Percentiles rank a stretch among this genome's conserved stretches.
Conservation (phyloP, 1,140 invertebrate genomes). For the Habropoda laboriosa region DNA sequence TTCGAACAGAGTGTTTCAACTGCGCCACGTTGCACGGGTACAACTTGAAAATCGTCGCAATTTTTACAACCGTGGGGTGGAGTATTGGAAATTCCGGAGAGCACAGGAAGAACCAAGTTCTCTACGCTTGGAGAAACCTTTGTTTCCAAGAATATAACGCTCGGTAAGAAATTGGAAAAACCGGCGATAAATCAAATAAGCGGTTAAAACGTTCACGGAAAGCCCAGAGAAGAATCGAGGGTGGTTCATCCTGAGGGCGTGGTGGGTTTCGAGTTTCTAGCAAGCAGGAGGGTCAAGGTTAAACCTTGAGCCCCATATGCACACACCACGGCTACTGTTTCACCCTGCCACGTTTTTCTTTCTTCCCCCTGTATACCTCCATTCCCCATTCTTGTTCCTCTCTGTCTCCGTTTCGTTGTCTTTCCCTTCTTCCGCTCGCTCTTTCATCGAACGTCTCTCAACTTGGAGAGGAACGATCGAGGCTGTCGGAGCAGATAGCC, state of each 20-base stretch:
- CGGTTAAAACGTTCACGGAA: conserved; percentile 37
- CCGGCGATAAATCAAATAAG: background rate
- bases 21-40: too few species aligned
- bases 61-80: too few species aligned
- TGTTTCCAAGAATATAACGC: background rate
- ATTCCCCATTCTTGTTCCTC: background rate
- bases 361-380: background rate
- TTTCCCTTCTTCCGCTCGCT: background rate
- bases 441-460: background rate
- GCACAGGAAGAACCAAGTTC: too few species aligned
- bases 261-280: conserved; percentile 42
- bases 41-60: too few species aligned
- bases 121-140: too few species aligned
- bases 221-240: conserved; percentile 10
- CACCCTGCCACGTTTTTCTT: conserved; percentile 9
- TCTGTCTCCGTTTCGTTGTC: background rate
- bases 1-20: too few species aligned
- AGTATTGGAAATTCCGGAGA: too few species aligned
- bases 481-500: conserved; percentile 1
- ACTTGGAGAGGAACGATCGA: background rate
- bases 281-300: conserved; percentile 64
- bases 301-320: conserved; percentile 48
- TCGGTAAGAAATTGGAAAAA: background rate
- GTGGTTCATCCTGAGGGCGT: conserved; percentile 50
- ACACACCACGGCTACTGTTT: conserved; percentile 16